These are phyloP conservation scores for Nettapus auritus DNA, from an alignment of 2,113 vertebrate genomes.

Conservation along the genomic window DNA sequence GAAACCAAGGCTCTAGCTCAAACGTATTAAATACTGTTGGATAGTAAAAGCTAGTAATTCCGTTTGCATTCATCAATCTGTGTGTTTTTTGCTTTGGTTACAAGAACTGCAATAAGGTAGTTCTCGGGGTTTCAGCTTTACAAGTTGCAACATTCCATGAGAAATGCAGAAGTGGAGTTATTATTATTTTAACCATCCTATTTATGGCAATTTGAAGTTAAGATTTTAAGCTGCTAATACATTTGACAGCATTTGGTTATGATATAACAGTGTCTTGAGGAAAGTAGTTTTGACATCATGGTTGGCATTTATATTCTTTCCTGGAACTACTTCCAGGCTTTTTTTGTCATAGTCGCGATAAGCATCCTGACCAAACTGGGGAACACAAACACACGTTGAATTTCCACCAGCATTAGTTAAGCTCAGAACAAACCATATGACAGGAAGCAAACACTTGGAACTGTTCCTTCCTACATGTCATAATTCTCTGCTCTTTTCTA, in stretches of 20 bases:
- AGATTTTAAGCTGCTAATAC: neutral
- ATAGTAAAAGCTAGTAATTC: neutral
- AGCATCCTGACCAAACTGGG: neutral
- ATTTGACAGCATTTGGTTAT: neutral
- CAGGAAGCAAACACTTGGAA: neutral
- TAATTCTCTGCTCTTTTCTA: neutral
- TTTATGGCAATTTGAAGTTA: neutral
- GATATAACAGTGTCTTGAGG: neutral
- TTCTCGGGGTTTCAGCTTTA: neutral
- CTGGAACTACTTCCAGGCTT: neutral
- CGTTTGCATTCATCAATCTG: neutral
- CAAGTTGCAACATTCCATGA: neutral
- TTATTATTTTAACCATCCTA: neutral
- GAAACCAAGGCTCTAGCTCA: neutral
- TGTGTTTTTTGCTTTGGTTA: neutral
- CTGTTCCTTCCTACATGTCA: neutral
- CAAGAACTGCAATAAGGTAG: neutral
- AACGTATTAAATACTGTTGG: neutral
- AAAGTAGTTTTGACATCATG: neutral
- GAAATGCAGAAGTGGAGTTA: neutral
- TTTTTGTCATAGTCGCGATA: neutral
- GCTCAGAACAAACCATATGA: neutral
- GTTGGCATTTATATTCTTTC: neutral
- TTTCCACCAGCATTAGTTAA: neutral
- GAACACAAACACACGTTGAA: neutral